Conservation (phyloP, 2,888 invertebrate species). For the Nemapogon koenigi region DNA sequence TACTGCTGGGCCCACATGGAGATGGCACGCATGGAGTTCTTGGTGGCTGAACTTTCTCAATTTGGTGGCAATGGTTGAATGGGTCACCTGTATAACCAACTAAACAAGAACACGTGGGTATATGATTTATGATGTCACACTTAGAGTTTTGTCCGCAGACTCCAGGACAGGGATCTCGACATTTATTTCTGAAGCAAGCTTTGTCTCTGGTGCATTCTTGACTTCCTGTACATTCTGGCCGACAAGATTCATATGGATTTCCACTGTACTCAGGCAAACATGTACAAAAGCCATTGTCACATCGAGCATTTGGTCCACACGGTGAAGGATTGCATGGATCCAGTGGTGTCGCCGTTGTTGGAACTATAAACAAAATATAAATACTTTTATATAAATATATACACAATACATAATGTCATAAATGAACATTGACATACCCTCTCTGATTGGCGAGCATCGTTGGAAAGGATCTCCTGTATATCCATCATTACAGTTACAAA, state of each 20-base stretch:
- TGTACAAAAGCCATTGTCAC: constrained; percentile 71
- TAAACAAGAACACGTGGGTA: constrained; percentile 74
- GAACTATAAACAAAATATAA: constrained; percentile 27
- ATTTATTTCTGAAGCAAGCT: constrained; percentile 76
- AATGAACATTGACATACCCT: constrained; percentile 28
- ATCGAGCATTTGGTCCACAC: constrained; percentile 76
- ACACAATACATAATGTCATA: background rate
- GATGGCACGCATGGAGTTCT: constrained; percentile 79
- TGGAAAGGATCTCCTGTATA: constrained; percentile 84
- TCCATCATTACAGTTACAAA: constrained; percentile 77
- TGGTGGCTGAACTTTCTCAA: constrained; percentile 29
- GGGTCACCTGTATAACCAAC: constrained; percentile 76
- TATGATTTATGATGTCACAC: constrained; percentile 78
- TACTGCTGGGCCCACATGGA: constrained; percentile 80
- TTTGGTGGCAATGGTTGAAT: constrained; percentile 59
- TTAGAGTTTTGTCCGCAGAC: constrained; percentile 77
- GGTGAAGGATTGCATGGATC: constrained; percentile 75
- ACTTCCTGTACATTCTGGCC: constrained; percentile 76
- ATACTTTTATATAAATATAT: background rate
- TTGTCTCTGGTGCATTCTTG: constrained; percentile 73
- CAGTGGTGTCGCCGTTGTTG: constrained; percentile 37
- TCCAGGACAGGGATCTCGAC: constrained; percentile 76
- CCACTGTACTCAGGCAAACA: constrained; percentile 74
- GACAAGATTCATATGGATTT: constrained; percentile 73
- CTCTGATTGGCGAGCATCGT: constrained; percentile 68